These are phyloP conservation scores for Chaetodon trifascialis DNA, from an alignment of 2,113 vertebrate genomes.

Conservation along the genomic window DNA sequence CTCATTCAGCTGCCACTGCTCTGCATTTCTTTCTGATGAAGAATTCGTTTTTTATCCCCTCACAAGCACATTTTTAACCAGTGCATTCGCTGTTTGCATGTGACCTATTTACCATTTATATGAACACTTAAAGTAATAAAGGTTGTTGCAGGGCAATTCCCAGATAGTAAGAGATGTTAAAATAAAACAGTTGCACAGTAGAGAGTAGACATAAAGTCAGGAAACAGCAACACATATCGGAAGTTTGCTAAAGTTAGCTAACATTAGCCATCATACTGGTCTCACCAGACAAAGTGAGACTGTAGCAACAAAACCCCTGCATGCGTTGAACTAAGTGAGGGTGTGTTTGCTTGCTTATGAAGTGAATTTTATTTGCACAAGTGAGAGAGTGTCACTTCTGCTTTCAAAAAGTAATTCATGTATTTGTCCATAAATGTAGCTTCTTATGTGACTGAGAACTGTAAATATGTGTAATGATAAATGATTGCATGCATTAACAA, in stretches of 20 bases:
- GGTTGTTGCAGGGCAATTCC: no score
- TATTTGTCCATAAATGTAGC: not conserved
- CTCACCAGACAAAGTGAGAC: not conserved
- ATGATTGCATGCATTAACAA: not conserved
- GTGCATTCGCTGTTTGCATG: not conserved
- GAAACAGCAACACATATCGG: not conserved
- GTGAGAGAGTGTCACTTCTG: not conserved
- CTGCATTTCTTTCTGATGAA: constrained; percentile 1
- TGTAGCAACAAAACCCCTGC: not conserved
- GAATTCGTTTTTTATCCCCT: not conserved
- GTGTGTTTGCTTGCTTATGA: no score
- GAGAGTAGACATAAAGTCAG: not conserved
- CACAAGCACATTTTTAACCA: not conserved
- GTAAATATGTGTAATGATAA: not conserved
- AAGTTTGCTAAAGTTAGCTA: not conserved
- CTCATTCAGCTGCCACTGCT: constrained; percentile 17
- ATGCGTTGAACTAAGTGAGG: not conserved
- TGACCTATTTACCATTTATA: not conserved
- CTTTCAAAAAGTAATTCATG: not conserved
- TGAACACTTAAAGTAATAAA: not conserved
- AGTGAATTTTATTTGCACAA: not conserved
- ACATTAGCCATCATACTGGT: not conserved
- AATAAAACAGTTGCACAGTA: not conserved
- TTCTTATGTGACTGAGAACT: not conserved
- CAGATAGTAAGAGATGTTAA: no score